Evolutionary conservation across 2,888 invertebrate species (phyloP).

Genomic region (Tortricodes alternella): DNA sequence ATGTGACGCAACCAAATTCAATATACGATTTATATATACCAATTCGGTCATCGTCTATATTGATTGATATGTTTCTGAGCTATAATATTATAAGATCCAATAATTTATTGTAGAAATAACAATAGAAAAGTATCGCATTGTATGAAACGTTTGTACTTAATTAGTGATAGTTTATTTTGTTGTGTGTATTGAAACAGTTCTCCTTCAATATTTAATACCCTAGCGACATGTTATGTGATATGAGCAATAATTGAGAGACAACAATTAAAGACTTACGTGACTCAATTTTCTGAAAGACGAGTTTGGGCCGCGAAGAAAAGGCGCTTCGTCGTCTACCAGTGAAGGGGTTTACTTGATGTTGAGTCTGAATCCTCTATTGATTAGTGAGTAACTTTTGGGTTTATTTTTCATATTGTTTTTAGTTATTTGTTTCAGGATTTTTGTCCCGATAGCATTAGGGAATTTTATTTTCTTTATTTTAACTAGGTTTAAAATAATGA

Average conservation of each 20-base stretch:
- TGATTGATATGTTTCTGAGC: conserved; percentile 53
- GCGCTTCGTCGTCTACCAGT: conserved; percentile 25
- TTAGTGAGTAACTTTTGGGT: conserved; percentile 82
- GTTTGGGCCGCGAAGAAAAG: conserved; percentile 41
- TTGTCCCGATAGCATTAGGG: conserved; percentile 83
- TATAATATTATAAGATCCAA: conserved; percentile 62
- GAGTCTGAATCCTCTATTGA: conserved; percentile 80
- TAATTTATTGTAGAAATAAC: conserved; percentile 45
- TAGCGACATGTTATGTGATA: conserved; percentile 76
- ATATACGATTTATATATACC: conserved; percentile 6
- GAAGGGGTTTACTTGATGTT: conserved; percentile 66
- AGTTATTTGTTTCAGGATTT: conserved; percentile 83
- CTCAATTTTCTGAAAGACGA: conserved; percentile 56
- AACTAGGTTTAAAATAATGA: conserved; percentile 71
- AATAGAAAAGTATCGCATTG: conserved; percentile 50
- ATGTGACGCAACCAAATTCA: conserved; percentile 12
- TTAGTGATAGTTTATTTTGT: conserved; percentile 77
- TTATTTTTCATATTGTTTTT: conserved; percentile 82
- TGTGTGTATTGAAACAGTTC: conserved; percentile 72
- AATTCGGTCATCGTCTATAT: conserved; percentile 10
- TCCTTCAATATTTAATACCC: conserved; percentile 60
- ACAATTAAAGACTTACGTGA: conserved; percentile 61
- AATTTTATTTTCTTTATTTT: conserved; percentile 81
- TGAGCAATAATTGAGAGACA: conserved; percentile 79
- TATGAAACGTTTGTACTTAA: conserved; percentile 75